Conservation (phyloP, 2,888 invertebrate species). For the Vesta saturnalis region DNA sequence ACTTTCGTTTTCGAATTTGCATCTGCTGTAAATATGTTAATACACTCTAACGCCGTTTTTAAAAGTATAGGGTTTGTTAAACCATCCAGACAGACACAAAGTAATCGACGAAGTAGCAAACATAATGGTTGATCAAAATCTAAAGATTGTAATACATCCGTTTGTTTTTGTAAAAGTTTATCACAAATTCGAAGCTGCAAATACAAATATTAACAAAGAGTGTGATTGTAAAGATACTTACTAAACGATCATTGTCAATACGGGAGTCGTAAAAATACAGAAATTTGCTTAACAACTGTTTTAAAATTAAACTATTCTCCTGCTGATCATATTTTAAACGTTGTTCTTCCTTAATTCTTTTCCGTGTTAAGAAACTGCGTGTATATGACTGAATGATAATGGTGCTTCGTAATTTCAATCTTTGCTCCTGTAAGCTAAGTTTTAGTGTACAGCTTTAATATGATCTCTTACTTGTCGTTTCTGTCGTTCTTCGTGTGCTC, state of each 20-base stretch:
- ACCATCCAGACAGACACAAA: conserved; percentile 55
- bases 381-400: conserved; percentile 84
- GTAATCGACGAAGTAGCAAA: conserved; percentile 61
- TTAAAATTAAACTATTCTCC: conserved; percentile 63
- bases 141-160: conserved; percentile 56
- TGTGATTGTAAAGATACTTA: conserved; percentile 53
- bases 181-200: conserved; percentile 61
- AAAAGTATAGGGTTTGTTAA: conserved; percentile 55
- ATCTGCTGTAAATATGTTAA: conserved; percentile 77
- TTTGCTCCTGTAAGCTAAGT: conserved; percentile 69
- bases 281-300: conserved; percentile 71
- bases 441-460: background rate
- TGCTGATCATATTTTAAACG: conserved; percentile 76
- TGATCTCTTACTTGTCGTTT: conserved; percentile 80
- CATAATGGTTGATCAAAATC: conserved; percentile 57
- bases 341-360: conserved; percentile 72
- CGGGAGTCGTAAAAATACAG: conserved; percentile 80
- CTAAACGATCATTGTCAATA: conserved; percentile 74
- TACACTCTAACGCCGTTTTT: conserved; percentile 79
- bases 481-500: conserved; percentile 85
- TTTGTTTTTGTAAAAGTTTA: conserved; percentile 59
- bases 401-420: conserved; percentile 78
- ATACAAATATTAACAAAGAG: background rate
- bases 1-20: conserved; percentile 47
- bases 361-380: conserved; percentile 78